Conservation (phyloP, 2,888 invertebrate species). For the Leptura quadrifasciata region DNA sequence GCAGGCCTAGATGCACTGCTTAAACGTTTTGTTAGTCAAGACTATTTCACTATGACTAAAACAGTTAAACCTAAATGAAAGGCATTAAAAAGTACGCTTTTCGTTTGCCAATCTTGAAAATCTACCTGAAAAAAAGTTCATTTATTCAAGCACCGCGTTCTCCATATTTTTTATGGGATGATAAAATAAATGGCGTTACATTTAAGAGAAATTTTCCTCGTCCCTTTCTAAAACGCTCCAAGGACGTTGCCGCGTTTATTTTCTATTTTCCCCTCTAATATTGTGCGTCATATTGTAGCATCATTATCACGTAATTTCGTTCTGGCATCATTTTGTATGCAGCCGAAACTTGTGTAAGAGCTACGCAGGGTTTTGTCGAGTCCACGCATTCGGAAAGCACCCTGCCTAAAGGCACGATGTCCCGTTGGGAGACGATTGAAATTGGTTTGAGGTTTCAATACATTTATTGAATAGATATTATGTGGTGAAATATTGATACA, state of each 20-base stretch:
- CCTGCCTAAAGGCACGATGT: conserved; percentile 30
- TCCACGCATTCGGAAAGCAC: conserved; percentile 17
- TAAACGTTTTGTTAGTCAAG: too few species aligned
- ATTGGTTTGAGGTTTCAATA: conserved; percentile 43
- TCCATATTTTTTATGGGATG: conserved; percentile 22
- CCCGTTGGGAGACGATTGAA: conserved; percentile 39
- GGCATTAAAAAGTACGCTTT: background rate
- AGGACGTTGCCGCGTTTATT: conserved; percentile 28
- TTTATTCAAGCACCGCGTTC: background rate
- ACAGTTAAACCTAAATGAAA: background rate
- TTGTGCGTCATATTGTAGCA: conserved; percentile 36
- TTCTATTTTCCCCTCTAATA: conserved; percentile 39
- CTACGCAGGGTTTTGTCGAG: conserved; percentile 15
- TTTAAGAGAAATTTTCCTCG: conserved; percentile 29
- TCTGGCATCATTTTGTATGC: conserved; percentile 3
- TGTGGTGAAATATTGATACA: conserved; percentile 49
- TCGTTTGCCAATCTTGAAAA: background rate
- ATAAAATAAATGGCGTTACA: conserved; percentile 27
- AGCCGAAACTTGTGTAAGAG: background rate
- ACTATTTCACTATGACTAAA: too few species aligned
- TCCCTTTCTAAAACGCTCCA: conserved; percentile 20
- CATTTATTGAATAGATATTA: conserved; percentile 47
- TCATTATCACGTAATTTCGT: conserved; percentile 39
- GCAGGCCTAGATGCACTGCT: too few species aligned
- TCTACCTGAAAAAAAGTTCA: background rate